Conservation (phyloP, 2,888 invertebrate genomes). For the Catocala nupta region DNA sequence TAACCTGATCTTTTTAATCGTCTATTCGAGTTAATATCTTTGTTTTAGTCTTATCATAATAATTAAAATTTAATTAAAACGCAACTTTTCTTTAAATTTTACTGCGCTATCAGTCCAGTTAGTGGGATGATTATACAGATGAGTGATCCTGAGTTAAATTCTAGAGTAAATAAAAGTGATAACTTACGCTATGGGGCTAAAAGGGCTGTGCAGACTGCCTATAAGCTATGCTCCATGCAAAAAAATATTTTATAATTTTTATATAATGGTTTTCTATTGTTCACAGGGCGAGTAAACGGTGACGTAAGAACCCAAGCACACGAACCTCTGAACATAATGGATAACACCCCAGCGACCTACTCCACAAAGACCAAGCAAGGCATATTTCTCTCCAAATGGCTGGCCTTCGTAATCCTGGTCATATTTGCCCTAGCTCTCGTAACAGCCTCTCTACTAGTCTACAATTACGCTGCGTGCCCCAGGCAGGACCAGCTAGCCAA, state of each 20-base stretch:
- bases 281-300: slow-evolving; percentile 80
- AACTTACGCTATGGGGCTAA: too few species aligned
- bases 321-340: slow-evolving; percentile 87
- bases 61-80: too few species aligned
- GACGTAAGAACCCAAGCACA: slow-evolving; percentile 83
- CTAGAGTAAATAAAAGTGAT: too few species aligned
- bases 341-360: slow-evolving; percentile 88
- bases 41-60: too few species aligned
- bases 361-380: slow-evolving; percentile 88
- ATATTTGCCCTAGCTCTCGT: slow-evolving; percentile 90
- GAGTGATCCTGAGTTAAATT: too few species aligned
- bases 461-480: slow-evolving; percentile 91
- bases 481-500: slow-evolving; percentile 80
- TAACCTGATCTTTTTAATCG: too few species aligned
- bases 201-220: too few species aligned
- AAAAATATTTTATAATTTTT: neutral
- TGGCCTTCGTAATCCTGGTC: slow-evolving; percentile 88
- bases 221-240: too few species aligned
- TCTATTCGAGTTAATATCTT: too few species aligned
- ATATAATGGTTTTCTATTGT: slow-evolving; percentile 26
- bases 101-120: too few species aligned
- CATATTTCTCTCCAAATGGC: slow-evolving; percentile 89
- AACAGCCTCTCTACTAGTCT: slow-evolving; percentile 91
- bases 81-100: too few species aligned
- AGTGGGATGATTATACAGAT: too few species aligned